A percentile compares a stretch with the other conserved stretches of the same genome.
Evolutionary conservation across 2,113 vertebrate species (phyloP).

Genomic region (Melanotaenia duboulayi): DNA sequence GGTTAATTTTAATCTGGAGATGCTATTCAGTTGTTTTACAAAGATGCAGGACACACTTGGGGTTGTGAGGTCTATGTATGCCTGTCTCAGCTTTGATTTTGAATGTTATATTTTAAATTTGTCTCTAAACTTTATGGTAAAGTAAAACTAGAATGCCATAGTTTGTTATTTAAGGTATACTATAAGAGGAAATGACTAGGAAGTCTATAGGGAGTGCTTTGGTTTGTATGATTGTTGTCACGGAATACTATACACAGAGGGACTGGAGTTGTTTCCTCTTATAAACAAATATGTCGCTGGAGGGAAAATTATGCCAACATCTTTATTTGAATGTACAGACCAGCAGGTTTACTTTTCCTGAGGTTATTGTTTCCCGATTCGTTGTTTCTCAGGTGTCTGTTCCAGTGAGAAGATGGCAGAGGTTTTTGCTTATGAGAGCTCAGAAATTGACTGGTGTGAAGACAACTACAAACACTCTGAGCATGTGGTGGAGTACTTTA

Average conservation of each 20-base stretch:
- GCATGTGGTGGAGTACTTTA: constrained; percentile 93
- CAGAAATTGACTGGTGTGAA: constrained; percentile 97
- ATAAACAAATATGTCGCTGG: neutral
- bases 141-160: neutral
- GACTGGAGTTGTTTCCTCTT: constrained; percentile 37
- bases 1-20: too few species aligned
- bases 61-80: too few species aligned
- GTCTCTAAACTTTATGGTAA: neutral
- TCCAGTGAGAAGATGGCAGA: constrained; percentile 81
- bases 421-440: constrained; percentile 91
- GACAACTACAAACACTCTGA: constrained; percentile 89
- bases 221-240: neutral
- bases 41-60: too few species aligned
- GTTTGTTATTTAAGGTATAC: too few species aligned
- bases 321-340: constrained; percentile 9
- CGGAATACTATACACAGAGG: neutral
- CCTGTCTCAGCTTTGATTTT: neutral
- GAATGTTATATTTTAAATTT: neutral
- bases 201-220: too few species aligned
- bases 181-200: too few species aligned
- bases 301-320: neutral
- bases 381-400: constrained; percentile 60
- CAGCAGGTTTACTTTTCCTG: neutral
- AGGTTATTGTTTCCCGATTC: neutral
- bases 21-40: too few species aligned